Evolutionary conservation across 2,113 vertebrate genomes (phyloP).

Genomic region (Sarotherodon lohbergeri): DNA sequence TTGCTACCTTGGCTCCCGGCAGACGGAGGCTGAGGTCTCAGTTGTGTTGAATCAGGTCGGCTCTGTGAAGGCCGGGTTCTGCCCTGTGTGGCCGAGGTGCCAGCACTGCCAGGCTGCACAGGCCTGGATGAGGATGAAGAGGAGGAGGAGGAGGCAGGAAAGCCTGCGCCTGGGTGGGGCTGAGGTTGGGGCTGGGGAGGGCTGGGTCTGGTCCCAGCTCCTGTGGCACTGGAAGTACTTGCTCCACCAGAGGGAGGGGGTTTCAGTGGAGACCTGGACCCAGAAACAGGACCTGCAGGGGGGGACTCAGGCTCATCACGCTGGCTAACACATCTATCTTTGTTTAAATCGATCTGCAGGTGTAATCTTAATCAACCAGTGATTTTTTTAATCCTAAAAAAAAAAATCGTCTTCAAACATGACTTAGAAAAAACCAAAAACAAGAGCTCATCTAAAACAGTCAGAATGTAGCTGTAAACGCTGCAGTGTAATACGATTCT

Average conservation of each 20-base stretch:
- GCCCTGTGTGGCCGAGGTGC: not conserved
- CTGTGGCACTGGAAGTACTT: not conserved
- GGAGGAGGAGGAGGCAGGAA: not conserved
- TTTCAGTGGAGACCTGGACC: slow-evolving; percentile 7
- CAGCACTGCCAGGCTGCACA: not conserved
- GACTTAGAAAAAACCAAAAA: not conserved
- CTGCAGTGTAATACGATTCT: not conserved
- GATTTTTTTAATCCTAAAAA: not conserved
- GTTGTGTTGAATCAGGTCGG: not conserved
- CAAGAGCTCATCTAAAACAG: not conserved
- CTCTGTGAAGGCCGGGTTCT: not conserved
- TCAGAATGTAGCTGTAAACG: not conserved
- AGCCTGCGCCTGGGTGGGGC: not conserved
- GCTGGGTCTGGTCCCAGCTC: not conserved
- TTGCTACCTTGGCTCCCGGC: slow-evolving; percentile 11
- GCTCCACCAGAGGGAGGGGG: not conserved
- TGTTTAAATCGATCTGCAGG: not conserved
- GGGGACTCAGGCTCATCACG: not conserved
- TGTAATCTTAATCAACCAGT: not conserved
- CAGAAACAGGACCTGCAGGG: not conserved
- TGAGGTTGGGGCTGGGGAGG: not conserved
- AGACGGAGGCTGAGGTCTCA: not conserved
- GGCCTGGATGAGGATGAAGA: not conserved
- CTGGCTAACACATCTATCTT: not conserved
- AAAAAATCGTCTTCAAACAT: accelerated